These are phyloP conservation scores for Brachyhypopomus occidentalis DNA, from an alignment of 2,113 vertebrate genomes.

Conservation along the genomic window DNA sequence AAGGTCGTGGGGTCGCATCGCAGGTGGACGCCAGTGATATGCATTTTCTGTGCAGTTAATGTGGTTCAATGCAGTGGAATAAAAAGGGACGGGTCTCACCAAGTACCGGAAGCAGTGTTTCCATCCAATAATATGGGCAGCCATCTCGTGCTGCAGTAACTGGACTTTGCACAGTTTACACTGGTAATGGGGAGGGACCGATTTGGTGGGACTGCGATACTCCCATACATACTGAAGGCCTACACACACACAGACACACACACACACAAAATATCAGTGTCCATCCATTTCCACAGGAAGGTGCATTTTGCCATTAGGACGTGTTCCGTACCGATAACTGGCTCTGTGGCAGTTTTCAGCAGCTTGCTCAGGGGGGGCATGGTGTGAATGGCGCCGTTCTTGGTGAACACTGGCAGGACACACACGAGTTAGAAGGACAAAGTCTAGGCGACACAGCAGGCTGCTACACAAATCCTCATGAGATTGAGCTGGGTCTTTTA, in stretches of 20 bases:
- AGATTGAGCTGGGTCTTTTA: background rate
- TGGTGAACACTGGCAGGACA: conserved; percentile 66
- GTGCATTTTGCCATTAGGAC: background rate
- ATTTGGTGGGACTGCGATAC: conserved; percentile 77
- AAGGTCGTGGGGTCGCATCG: background rate
- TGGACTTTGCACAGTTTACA: conserved; percentile 76
- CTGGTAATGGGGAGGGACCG: conserved; percentile 76
- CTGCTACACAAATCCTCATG: background rate
- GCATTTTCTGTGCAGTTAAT: too few relatives aligned
- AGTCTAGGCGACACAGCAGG: background rate
- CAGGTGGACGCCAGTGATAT: too few relatives aligned
- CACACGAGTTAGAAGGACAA: background rate
- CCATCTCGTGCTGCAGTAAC: conserved; percentile 72
- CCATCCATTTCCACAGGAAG: background rate
- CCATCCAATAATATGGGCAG: conserved; percentile 75
- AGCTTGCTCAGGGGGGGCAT: conserved; percentile 68
- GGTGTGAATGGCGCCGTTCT: conserved; percentile 66
- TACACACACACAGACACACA: conserved; percentile 51
- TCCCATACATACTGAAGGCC: conserved; percentile 80
- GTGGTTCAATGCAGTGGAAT: background rate
- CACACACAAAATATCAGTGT: background rate
- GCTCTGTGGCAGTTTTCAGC: conserved; percentile 63
- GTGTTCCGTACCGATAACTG: conserved; percentile 69
- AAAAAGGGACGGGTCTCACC: conserved; percentile 51
- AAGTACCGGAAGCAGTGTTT: conserved; percentile 76